Percentiles rank a stretch among this genome's conserved stretches.
phyloP scores from a whole-genome alignment of 92 coral and sea anemone species.

The Virgularia gustaviana region DNA sequence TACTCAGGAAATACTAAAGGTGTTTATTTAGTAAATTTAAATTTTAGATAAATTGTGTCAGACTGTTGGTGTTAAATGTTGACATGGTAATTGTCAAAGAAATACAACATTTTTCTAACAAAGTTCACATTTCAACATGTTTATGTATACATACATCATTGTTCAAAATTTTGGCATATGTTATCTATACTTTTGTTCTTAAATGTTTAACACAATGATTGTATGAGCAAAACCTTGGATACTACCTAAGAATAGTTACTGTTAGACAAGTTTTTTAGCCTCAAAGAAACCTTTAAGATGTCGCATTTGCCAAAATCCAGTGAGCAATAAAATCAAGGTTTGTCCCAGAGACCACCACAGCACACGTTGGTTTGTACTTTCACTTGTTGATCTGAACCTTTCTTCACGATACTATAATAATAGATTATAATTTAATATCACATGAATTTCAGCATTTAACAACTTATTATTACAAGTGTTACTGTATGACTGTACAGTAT shows the following conservation, averaged over 20 bases:
- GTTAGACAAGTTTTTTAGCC: conserved; percentile 96
- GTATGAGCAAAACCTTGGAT: no score
- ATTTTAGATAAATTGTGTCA: neutral
- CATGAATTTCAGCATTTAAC: neutral
- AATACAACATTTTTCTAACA: neutral
- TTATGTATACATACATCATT: neutral
- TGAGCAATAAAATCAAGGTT: conserved; percentile 79
- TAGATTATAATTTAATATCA: neutral
- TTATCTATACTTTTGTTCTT: no score
- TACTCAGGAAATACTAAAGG: neutral
- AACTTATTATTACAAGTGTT: no score
- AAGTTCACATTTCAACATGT: no score
- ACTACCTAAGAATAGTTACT: no score
- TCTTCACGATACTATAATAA: conserved; percentile 90
- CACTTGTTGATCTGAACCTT: conserved; percentile 88
- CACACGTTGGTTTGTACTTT: conserved; percentile 97
- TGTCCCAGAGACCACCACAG: conserved; percentile 99
- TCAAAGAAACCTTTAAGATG: conserved; percentile 99
- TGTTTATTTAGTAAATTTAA: neutral
- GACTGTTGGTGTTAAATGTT: no score
- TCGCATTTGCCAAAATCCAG: conserved; percentile 99
- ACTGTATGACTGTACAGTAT: no score
- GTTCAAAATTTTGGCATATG: neutral
- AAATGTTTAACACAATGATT: no score
- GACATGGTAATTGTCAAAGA: neutral